Base-by-base conservation (phyloP, 2,888 invertebrate genomes). In the Digitonthophagus gazella region DNA sequence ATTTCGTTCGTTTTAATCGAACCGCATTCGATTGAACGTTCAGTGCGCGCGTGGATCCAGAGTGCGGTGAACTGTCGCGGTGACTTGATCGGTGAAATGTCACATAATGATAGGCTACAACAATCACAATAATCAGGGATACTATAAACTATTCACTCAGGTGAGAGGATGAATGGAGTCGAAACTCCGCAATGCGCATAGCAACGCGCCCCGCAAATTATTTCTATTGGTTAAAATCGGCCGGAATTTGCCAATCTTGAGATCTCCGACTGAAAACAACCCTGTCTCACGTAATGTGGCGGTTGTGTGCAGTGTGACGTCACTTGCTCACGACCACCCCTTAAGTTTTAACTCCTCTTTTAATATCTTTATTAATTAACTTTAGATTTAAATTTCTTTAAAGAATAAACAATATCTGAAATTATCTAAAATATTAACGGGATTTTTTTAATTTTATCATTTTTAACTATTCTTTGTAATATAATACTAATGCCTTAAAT, bases 101-200 rank as follows among this genome's bases (percentile, higher is more conserved):
- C 87, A 87, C 85, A 89, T 84, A 84, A 91, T 91, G 89, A 91
- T 91, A 86, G 90, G 90, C 78, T 91, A 91, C 86, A 90, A 88
- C 85, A 90, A 87, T 85, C 89, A 88, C 83, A 89, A 87, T 83
- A 82, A 82, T 76, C 88, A 90, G 81, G 92, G 91, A 82, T 92
- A 92, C 87, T 92, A 92, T 87, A 92, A 92, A 87, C 88, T 92
- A 81, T 92, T 92, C 80, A 91, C 92, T 71, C 92, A 92, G 92
- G 92, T 92, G 84, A 80, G 81, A 71, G 14, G 16, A 15, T 44
- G 28, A 44, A 44, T n/a, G 18, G 19, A 18, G 16, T 18, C 61
- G 20, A 14, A 14, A 55, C 18, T 28, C 15, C 67, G 64, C 55
- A 65, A 67, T 58, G 28, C 15, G 18, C 56, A 22, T 65, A 14